phyloP scores from a whole-genome alignment of 2,888 invertebrate genomes.

The Odontothrips loti region DNA sequence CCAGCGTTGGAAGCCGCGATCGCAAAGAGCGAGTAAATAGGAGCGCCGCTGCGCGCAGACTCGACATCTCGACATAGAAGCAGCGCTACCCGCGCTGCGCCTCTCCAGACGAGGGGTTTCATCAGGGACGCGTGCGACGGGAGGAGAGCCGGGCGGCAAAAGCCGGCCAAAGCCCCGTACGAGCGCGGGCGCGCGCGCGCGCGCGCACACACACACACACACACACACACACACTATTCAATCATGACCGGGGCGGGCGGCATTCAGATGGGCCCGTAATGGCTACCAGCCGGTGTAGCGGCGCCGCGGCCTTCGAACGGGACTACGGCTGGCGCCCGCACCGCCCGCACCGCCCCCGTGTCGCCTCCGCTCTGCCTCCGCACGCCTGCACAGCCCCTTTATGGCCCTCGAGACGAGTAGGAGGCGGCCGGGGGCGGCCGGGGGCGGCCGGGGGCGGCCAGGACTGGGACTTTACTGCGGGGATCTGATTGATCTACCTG shows the following conservation, averaged over 20 bases:
- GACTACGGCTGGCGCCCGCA: too few species aligned
- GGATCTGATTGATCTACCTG: not conserved
- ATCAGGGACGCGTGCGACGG: too few species aligned
- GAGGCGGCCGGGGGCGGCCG: not conserved
- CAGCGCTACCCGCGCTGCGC: too few species aligned
- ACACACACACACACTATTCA: not conserved
- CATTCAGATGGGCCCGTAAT: not conserved
- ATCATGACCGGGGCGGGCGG: not conserved
- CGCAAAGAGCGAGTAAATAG: too few species aligned
- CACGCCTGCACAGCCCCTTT: not conserved
- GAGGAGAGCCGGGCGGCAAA: not conserved
- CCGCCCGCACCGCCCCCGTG: too few species aligned
- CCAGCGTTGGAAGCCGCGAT: too few species aligned
- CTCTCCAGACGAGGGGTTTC: too few species aligned
- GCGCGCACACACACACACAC: too few species aligned
- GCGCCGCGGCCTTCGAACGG: not conserved
- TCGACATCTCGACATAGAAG: too few species aligned
- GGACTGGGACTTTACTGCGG: not conserved
- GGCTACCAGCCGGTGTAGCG: not conserved
- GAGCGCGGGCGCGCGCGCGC: too few species aligned
- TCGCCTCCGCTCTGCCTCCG: not conserved
- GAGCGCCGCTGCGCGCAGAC: too few species aligned
- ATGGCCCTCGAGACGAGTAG: not conserved
- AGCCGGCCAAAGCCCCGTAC: not conserved
- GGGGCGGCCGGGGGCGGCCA: not conserved